Percentiles rank a stretch among this genome's conserved stretches.
Evolutionary conservation across 2,797 vertebrate species (phyloP).

Genomic region (Acanthiza pusilla): DNA sequence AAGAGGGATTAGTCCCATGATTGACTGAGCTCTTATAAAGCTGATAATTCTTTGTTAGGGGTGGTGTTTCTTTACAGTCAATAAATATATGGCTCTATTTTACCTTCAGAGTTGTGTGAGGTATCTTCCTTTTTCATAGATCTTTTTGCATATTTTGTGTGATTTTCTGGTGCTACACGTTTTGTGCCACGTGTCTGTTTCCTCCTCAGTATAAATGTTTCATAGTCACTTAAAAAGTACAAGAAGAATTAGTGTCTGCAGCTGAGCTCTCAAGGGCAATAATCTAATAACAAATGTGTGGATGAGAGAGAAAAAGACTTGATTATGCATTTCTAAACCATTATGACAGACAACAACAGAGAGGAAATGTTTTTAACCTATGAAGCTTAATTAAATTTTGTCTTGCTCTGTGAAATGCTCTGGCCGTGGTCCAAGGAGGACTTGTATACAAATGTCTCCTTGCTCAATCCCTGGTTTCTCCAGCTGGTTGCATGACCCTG

Average conservation of each 20-base stretch:
- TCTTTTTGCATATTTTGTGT: background rate
- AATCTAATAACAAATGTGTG: slow-evolving; percentile 13
- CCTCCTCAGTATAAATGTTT: background rate
- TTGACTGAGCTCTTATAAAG: background rate
- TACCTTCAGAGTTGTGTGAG: background rate
- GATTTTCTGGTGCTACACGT: background rate
- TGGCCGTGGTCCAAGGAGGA: background rate
- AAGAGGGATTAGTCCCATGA: background rate
- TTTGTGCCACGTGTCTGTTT: background rate
- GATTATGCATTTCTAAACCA: slow-evolving; percentile 36
- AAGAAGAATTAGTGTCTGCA: background rate
- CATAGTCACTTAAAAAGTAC: background rate
- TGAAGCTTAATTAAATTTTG: slow-evolving; percentile 50
- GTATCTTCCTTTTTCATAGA: background rate
- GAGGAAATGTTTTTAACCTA: slow-evolving; percentile 34
- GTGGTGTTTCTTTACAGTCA: background rate
- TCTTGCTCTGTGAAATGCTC: slow-evolving; percentile 1
- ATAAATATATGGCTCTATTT: background rate
- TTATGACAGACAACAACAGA: background rate
- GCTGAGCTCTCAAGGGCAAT: slow-evolving; percentile 26
- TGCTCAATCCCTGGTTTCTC: background rate
- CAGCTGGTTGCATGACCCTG: background rate
- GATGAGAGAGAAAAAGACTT: slow-evolving; percentile 8
- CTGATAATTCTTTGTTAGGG: background rate
- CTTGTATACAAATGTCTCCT: background rate